A percentile compares a stretch with the other conserved stretches of the same genome.
Conservation (phyloP, 2,888 invertebrate species). For the Coenonympha arcania region DNA sequence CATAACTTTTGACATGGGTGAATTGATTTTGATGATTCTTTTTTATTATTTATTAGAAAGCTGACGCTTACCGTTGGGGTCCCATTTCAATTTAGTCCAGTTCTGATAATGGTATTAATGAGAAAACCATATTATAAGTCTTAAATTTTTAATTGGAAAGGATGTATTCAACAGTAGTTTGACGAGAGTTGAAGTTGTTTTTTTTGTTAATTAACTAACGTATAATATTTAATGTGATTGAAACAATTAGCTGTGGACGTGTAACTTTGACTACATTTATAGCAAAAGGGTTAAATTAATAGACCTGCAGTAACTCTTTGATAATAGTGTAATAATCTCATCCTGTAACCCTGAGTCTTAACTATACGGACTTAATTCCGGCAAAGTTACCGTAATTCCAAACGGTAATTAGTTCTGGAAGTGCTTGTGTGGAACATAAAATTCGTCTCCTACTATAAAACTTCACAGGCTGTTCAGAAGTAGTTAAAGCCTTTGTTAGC, state of each 20-base stretch:
- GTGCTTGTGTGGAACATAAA: conserved; percentile 12
- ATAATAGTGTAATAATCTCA: not conserved
- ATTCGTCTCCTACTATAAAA: conserved; percentile 15
- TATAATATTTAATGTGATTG: not conserved
- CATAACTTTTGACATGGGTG: no score
- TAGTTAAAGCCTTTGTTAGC: conserved; percentile 9
- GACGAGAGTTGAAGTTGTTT: no score
- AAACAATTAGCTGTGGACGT: not conserved
- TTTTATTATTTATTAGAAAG: no score
- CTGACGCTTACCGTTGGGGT: no score
- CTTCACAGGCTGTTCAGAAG: conserved; percentile 11
- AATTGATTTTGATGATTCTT: no score
- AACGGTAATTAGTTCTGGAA: conserved; percentile 31
- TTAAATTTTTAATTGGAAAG: no score
- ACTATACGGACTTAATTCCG: conserved; percentile 5
- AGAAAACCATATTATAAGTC: no score
- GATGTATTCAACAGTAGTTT: no score
- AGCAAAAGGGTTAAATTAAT: not conserved
- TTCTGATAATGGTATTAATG: no score
- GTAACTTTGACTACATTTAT: not conserved
- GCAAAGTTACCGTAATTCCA: conserved; percentile 11
- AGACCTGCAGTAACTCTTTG: not conserved
- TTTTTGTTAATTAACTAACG: not conserved
- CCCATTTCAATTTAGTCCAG: no score
- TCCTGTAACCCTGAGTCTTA: not conserved